Conservation (phyloP, 2,888 invertebrate genomes). For the Lasius platythorax region DNA sequence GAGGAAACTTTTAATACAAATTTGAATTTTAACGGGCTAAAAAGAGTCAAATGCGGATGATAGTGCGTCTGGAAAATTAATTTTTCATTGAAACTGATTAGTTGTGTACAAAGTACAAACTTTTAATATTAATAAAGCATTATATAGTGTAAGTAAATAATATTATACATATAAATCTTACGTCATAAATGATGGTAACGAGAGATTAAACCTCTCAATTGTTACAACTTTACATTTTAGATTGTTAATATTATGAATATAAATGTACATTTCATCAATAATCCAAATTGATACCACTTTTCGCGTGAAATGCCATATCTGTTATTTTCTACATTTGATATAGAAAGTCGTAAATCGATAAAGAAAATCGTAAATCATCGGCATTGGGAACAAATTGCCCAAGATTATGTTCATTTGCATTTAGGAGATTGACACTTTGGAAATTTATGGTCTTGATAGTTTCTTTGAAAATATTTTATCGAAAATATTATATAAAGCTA, state of each 20-base stretch:
- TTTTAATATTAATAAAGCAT: background rate
- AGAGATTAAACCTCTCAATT: conserved; percentile 68
- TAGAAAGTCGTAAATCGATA: background rate
- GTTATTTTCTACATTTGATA: conserved; percentile 64
- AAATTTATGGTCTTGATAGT: conserved; percentile 63
- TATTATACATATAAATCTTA: conserved; percentile 52
- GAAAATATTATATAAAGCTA: background rate
- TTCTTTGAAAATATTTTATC: background rate
- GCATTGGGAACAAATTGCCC: conserved; percentile 71
- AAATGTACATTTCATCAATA: conserved; percentile 54
- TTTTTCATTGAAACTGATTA: too few species aligned
- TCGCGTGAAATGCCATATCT: conserved; percentile 70
- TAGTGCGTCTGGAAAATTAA: too few species aligned
- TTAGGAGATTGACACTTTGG: conserved; percentile 63
- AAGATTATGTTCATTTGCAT: conserved; percentile 66
- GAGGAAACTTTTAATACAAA: background rate
- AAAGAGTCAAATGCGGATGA: too few species aligned
- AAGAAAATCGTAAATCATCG: background rate
- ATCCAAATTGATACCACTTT: conserved; percentile 66
- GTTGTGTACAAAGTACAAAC: too few species aligned
- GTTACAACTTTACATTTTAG: conserved; percentile 67
- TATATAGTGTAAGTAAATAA: background rate
- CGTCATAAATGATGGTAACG: conserved; percentile 71
- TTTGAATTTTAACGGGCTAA: too few species aligned
- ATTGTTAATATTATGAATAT: conserved; percentile 64